Conservation (phyloP, 2,888 invertebrate genomes). For the Onthophagus sagittarius region DNA sequence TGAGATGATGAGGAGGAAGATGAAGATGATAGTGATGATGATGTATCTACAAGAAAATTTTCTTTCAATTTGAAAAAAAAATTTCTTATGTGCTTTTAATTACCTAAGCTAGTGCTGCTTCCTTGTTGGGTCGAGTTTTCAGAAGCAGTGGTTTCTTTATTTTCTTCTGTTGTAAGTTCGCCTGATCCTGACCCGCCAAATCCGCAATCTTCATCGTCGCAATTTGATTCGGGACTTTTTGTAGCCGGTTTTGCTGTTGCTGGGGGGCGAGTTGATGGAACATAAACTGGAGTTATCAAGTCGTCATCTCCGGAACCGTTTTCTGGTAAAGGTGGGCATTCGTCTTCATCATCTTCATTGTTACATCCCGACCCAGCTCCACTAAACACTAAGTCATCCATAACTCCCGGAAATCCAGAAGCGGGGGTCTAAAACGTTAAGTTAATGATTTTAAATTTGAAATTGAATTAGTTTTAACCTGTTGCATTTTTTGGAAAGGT, state of each 20-base stretch:
- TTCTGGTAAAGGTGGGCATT: conserved; percentile 80
- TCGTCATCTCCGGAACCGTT: conserved; percentile 80
- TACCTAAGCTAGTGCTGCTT: neutral
- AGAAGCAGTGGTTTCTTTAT: conserved; percentile 43
- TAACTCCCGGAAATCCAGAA: conserved; percentile 71
- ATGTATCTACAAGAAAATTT: neutral
- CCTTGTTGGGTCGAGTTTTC: neutral
- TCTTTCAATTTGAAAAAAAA: neutral
- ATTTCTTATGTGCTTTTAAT: neutral
- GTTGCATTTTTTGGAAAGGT: conserved; percentile 80
- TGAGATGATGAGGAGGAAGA: conserved; percentile 17
- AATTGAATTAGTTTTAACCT: conserved; percentile 53
- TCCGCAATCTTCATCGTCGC: conserved; percentile 78
- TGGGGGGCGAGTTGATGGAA: conserved; percentile 74
- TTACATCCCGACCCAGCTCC: conserved; percentile 90
- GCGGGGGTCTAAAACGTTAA: conserved; percentile 67
- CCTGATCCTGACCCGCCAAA: conserved; percentile 77
- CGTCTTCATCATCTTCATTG: conserved; percentile 86
- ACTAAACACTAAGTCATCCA: conserved; percentile 88
- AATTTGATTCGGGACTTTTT: conserved; percentile 28
- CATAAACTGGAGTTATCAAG: conserved; percentile 88
- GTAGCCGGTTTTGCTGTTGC: conserved; percentile 50
- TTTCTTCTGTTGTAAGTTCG: conserved; percentile 63
- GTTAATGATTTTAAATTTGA: neutral
- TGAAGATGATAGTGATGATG: neutral